Evolutionary conservation across 2,113 vertebrate genomes (phyloP).

Genomic region (Poeciliopsis retropinna): DNA sequence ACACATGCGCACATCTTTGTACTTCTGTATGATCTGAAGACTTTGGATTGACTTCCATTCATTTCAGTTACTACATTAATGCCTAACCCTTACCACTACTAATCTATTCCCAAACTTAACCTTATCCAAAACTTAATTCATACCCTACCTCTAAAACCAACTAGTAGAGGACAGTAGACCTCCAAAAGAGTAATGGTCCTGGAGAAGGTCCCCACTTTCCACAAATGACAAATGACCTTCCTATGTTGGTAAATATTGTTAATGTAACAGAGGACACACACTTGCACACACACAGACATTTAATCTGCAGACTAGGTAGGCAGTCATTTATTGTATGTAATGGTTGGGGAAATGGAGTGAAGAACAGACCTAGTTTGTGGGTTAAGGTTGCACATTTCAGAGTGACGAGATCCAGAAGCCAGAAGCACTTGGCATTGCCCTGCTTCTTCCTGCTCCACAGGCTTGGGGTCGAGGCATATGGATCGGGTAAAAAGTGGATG

Average conservation of each 20-base stretch:
- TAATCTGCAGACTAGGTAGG: conserved; percentile 56
- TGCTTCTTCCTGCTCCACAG: conserved; percentile 67
- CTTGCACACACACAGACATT: conserved; percentile 17
- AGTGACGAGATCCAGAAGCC: conserved; percentile 81
- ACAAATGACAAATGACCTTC: no score
- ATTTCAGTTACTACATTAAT: no score
- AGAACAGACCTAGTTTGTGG: conserved; percentile 71
- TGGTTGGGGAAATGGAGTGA: conserved; percentile 73
- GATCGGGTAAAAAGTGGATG: conserved; percentile 19
- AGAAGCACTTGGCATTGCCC: conserved; percentile 64
- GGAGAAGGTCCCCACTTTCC: no score
- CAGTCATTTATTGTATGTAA: conserved; percentile 73
- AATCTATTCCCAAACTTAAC: no score
- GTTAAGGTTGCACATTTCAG: conserved; percentile 72
- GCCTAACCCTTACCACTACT: no score
- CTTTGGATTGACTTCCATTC: no score
- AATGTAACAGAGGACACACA: conserved; percentile 4
- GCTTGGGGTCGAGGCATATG: conserved; percentile 31
- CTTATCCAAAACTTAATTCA: no score
- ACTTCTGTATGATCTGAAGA: conserved; percentile 27
- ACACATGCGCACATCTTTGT: no score
- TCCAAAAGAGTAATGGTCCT: no score
- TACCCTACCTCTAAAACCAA: no score
- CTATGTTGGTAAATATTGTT: no score
- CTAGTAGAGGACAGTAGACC: no score